Conservation (phyloP, 2,888 invertebrate genomes). For the Baronia brevicornis region DNA sequence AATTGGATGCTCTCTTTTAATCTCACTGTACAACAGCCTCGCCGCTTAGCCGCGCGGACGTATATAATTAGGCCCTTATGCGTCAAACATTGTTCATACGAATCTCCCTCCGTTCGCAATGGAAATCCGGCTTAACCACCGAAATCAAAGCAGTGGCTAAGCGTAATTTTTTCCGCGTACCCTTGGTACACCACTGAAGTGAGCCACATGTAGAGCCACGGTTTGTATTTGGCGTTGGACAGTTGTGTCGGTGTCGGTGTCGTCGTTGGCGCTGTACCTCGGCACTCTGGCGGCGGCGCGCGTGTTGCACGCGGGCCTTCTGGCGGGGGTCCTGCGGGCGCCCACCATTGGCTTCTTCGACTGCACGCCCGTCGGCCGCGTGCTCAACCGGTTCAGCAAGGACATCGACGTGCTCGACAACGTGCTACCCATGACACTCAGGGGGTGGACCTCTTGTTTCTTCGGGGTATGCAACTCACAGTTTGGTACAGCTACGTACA, state of each 20-base stretch:
- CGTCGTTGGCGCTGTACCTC: slow-evolving; percentile 80
- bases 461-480: slow-evolving; percentile 73
- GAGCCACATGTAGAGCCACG: too few relatives aligned
- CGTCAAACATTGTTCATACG: too few relatives aligned
- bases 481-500: too few relatives aligned
- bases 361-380: slow-evolving; percentile 86
- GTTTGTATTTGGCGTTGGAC: slow-evolving; percentile 29
- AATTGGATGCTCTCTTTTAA: too few relatives aligned
- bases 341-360: slow-evolving; percentile 85
- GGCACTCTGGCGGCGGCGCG: slow-evolving; percentile 79
- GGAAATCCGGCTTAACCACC: too few relatives aligned
- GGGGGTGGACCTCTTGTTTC: slow-evolving; percentile 81
- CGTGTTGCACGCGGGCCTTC: slow-evolving; percentile 78
- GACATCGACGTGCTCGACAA: slow-evolving; percentile 84
- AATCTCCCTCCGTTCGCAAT: too few relatives aligned
- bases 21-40: too few relatives aligned
- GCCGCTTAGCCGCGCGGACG: too few relatives aligned
- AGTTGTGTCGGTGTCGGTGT: slow-evolving; percentile 80
- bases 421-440: slow-evolving; percentile 81
- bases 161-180: too few relatives aligned
- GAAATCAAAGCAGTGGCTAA: too few relatives aligned
- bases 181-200: too few relatives aligned
- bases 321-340: slow-evolving; percentile 79
- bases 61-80: too few relatives aligned
- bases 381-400: slow-evolving; percentile 86